These are phyloP conservation scores for Empidonax traillii DNA, from an alignment of 2,113 vertebrate species.

Conservation along the genomic window DNA sequence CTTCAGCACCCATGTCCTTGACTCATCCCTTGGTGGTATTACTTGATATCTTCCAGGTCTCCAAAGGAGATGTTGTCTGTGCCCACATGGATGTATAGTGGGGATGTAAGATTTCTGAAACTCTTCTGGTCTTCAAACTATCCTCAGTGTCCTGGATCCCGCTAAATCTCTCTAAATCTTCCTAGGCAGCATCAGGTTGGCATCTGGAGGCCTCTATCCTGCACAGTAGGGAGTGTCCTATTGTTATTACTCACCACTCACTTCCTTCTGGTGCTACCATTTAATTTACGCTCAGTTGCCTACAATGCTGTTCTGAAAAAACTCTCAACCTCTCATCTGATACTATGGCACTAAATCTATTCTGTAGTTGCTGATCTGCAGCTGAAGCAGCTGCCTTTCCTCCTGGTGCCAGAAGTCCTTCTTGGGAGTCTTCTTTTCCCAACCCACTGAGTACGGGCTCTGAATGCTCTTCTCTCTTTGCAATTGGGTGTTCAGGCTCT, in stretches of 20 bases:
- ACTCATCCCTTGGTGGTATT: neutral
- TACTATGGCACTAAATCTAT: neutral
- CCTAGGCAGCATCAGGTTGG: neutral
- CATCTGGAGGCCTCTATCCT: neutral
- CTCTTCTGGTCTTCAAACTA: neutral
- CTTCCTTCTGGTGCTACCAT: neutral
- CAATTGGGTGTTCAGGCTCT: neutral
- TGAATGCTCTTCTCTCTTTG: neutral
- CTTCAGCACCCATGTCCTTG: neutral
- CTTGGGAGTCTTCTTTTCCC: rapidly evolving
- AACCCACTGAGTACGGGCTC: neutral
- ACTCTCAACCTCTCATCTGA: neutral
- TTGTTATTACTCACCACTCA: neutral
- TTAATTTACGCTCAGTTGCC: neutral
- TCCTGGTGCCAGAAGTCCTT: neutral
- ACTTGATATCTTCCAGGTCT: neutral
- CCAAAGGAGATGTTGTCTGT: neutral
- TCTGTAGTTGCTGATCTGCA: neutral
- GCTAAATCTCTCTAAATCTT: neutral
- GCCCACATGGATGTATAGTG: neutral
- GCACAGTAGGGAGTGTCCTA: neutral
- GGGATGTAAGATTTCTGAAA: neutral
- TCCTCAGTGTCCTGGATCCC: neutral
- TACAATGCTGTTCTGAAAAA: neutral
- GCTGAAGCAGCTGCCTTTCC: neutral